Evolutionary conservation across 2,888 invertebrate genomes (phyloP), one percentile per base, ranked within the genome.

Genomic region (Neoaliturus tenellus): DNA sequence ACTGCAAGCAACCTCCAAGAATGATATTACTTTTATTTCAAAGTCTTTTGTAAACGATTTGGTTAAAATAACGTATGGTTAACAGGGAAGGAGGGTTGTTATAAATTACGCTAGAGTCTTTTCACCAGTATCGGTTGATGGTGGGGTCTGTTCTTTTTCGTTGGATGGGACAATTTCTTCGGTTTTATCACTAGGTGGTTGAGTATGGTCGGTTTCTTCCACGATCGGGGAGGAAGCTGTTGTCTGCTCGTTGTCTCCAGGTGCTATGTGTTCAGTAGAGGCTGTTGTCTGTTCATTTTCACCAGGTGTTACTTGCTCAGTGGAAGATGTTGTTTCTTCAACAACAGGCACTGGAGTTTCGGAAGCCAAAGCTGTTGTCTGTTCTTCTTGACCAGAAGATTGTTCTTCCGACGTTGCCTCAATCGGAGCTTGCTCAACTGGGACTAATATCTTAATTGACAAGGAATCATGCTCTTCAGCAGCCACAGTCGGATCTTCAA

Each of bases 41-140:
- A n/a, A n/a, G n/a, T n/a, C n/a, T n/a, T n/a, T n/a, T n/a, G n/a
- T n/a, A n/a, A n/a, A n/a, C n/a, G n/a, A n/a, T n/a, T n/a, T n/a
- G n/a, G n/a, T n/a, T n/a, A n/a, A n/a, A n/a, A n/a, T n/a, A n/a
- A n/a, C n/a, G n/a, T n/a, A n/a, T n/a, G n/a, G n/a, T n/a, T n/a
- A n/a, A n/a, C n/a, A 35, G 10, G 4, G 35, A 6, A 35, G 35
- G 10, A 6, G 10, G 10, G 35, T 8, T 48, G 55, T 23, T 23
- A 5, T 14, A 62, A 5, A 35, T 55, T 55, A 78, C n/a, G 55
- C 51, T 28, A 78, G 20, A 33, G 78, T 78, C 35, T 78, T 48
- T n/a, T 78, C 78, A 2, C 78, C 78, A 5, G 44, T 78, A 48
- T 78, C 78, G 28, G 28, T 78, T 25, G 78, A 78, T n/a, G 78